phyloP scores from a whole-genome alignment of 92 coral and sea anemone genomes.

The Montipora capitata region DNA sequence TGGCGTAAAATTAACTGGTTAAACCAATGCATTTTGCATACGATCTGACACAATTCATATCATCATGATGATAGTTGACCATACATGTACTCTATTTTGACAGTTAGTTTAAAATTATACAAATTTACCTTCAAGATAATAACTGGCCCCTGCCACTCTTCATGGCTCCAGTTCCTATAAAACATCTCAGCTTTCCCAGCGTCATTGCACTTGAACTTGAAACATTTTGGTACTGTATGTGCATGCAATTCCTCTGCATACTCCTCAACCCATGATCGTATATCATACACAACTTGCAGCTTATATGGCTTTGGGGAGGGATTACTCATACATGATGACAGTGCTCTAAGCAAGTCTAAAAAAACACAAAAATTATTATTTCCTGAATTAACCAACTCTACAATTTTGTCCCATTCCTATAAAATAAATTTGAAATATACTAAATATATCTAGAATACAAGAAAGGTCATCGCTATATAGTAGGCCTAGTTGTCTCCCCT shows the following conservation, averaged over 20 bases:
- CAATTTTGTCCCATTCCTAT: too few species aligned
- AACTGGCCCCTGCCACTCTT: constrained; percentile 64
- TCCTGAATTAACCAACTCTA: too few species aligned
- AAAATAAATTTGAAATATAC: too few species aligned
- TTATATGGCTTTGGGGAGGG: constrained; percentile 52
- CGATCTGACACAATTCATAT: too few species aligned
- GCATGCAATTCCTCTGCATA: constrained; percentile 47
- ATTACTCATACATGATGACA: constrained; percentile 46
- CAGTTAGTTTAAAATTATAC: background rate
- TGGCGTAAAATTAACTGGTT: too few species aligned
- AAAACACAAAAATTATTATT: background rate
- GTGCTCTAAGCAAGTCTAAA: constrained; percentile 55
- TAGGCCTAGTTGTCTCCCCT: too few species aligned
- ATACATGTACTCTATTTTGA: background rate
- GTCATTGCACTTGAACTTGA: constrained; percentile 53
- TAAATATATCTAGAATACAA: too few species aligned
- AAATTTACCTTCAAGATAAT: constrained; percentile 31
- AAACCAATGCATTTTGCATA: too few species aligned
- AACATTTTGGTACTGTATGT: constrained; percentile 69
- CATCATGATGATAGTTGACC: background rate
- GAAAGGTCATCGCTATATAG: too few species aligned
- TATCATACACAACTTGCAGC: constrained; percentile 42
- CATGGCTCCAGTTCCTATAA: constrained; percentile 75
- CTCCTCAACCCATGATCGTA: constrained; percentile 43
- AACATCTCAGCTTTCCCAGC: constrained; percentile 57